A percentile compares a stretch with the other conserved stretches of the same genome.
phyloP scores from a whole-genome alignment of 37 sponge, comb jelly and placozoan species.

The Dysidea cf. avara region DNA sequence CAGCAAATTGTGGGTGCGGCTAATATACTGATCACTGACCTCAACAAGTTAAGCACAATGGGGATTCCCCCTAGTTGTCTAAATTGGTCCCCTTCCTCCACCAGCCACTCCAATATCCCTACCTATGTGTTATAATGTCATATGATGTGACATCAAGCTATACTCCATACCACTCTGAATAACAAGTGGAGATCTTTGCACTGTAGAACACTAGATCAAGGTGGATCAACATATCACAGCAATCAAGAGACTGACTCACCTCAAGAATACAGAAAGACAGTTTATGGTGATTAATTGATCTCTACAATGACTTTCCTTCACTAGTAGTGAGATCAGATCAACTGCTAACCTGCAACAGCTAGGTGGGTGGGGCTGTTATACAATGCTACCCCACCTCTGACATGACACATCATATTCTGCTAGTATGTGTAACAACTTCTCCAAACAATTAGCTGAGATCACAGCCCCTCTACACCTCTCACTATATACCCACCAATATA shows the following conservation, averaged over 20 bases:
- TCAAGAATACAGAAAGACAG: slow-evolving; percentile 42
- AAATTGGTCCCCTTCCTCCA: slow-evolving; percentile 54
- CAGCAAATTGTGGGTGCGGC: too few species aligned
- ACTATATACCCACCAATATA: neutral
- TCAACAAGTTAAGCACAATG: slow-evolving; percentile 53
- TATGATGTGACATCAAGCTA: neutral
- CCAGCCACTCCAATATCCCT: slow-evolving; percentile 55
- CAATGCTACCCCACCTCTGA: neutral
- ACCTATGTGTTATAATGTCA: slow-evolving; percentile 7
- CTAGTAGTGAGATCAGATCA: slow-evolving; percentile 66
- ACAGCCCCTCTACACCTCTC: neutral
- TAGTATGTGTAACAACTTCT: neutral
- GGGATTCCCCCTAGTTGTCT: slow-evolving; percentile 79
- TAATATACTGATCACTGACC: too few species aligned
- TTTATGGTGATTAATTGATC: slow-evolving; percentile 59
- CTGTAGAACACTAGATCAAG: slow-evolving; percentile 20
- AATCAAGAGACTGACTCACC: slow-evolving; percentile 14
- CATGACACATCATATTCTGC: neutral
- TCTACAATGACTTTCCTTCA: slow-evolving; percentile 25
- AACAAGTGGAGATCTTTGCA: slow-evolving; percentile 30
- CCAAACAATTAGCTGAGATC: neutral
- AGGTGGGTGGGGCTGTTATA: neutral
- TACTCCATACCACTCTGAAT: slow-evolving; percentile 14
- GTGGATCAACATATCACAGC: neutral
- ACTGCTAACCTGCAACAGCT: slow-evolving; percentile 28